Evolutionary conservation across 2,888 invertebrate species (phyloP).

Genomic region (Heliconius ismenius): DNA sequence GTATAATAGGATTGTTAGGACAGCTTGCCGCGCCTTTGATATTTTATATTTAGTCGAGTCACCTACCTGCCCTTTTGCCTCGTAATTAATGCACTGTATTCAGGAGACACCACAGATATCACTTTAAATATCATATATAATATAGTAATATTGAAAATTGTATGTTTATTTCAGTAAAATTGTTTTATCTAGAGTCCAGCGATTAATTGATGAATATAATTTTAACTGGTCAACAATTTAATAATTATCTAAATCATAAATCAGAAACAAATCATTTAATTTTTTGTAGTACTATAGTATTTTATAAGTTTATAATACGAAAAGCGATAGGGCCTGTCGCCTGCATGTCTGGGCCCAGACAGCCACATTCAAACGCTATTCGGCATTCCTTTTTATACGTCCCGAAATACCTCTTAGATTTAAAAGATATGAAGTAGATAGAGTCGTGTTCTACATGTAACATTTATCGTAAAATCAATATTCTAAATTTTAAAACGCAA

Average conservation of each 20-base stretch:
- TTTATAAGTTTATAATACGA: background rate
- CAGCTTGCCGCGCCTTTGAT: constrained; percentile 63
- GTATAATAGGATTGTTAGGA: constrained; percentile 63
- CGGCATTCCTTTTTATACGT: background rate
- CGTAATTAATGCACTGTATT: constrained; percentile 12
- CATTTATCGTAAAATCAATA: background rate
- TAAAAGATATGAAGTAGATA: background rate
- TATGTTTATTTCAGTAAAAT: background rate
- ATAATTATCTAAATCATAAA: background rate
- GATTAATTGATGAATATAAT: background rate
- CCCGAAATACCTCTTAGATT: constrained; percentile 1
- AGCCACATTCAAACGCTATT: constrained; percentile 10
- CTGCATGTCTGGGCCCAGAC: constrained; percentile 56
- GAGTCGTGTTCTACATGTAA: background rate
- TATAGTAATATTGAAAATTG: background rate
- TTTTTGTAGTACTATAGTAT: too few relatives aligned
- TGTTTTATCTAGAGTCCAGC: background rate
- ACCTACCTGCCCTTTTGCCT: constrained; percentile 55
- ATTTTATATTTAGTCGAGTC: constrained; percentile 61
- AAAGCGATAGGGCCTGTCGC: constrained; percentile 47
- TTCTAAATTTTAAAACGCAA: background rate
- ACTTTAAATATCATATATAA: background rate
- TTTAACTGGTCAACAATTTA: background rate
- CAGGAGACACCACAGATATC: background rate
- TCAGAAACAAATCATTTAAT: too few relatives aligned